These are phyloP conservation scores for Gymnocephalus cernua DNA, from an alignment of 2,113 vertebrate genomes.

Conservation along the genomic window DNA sequence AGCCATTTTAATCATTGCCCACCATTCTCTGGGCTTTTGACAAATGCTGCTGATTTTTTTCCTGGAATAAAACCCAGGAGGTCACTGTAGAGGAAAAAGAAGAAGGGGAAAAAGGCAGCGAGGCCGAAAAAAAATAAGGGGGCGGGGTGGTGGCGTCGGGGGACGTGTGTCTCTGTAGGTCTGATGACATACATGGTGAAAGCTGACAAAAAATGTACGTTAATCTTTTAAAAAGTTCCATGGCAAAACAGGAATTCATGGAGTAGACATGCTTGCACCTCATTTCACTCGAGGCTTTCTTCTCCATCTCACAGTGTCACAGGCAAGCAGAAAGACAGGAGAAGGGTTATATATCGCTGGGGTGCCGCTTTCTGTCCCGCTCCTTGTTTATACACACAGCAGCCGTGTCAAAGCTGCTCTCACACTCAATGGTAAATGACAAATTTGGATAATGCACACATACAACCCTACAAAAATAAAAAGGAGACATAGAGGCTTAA, in stretches of 20 bases:
- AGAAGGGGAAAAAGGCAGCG: neutral
- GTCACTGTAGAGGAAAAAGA: slow-evolving; percentile 75
- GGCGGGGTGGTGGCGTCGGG: no score
- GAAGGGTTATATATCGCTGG: slow-evolving; percentile 64
- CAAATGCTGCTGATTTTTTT: slow-evolving; percentile 85
- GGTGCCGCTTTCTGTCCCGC: slow-evolving; percentile 75
- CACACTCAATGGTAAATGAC: slow-evolving; percentile 80
- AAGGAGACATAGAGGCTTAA: slow-evolving; percentile 82
- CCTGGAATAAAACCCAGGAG: slow-evolving; percentile 84
- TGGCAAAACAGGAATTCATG: slow-evolving; percentile 78
- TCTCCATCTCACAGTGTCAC: slow-evolving; percentile 78
- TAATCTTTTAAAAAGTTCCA: slow-evolving; percentile 77
- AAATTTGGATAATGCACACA: slow-evolving; percentile 85
- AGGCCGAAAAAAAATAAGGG: slow-evolving; percentile 36
- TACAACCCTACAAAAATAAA: slow-evolving; percentile 79
- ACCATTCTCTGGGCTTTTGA: slow-evolving; percentile 75
- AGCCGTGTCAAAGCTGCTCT: slow-evolving; percentile 81
- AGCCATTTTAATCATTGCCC: slow-evolving; percentile 76
- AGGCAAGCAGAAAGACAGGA: slow-evolving; percentile 64
- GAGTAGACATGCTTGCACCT: slow-evolving; percentile 73
- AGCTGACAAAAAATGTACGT: slow-evolving; percentile 81
- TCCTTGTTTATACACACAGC: slow-evolving; percentile 71
- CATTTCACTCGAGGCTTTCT: slow-evolving; percentile 80
- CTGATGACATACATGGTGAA: slow-evolving; percentile 83
- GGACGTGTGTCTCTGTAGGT: slow-evolving; percentile 56